Evolutionary conservation across 2,797 vertebrate genomes (phyloP).

Genomic region (Dendrocincla tyrannina): DNA sequence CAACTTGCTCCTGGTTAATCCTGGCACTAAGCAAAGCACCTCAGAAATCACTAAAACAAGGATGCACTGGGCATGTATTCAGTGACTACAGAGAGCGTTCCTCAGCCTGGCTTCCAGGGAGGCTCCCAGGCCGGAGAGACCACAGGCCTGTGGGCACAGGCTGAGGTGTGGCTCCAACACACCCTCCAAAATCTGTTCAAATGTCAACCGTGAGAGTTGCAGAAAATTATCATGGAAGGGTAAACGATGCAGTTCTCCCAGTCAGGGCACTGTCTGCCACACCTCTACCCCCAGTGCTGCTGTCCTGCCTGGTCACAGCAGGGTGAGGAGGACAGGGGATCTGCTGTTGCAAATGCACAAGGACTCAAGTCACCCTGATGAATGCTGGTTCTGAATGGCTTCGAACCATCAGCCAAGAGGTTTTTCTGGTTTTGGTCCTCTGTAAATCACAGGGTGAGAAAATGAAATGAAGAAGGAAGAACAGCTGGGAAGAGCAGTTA

Average conservation of each 20-base stretch:
- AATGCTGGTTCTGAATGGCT: neutral
- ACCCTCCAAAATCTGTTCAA: neutral
- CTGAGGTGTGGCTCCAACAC: neutral
- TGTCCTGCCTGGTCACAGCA: accelerated
- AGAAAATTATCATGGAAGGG: accelerated
- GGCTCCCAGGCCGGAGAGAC: neutral
- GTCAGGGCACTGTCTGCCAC: neutral
- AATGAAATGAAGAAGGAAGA: neutral
- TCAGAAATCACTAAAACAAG: neutral
- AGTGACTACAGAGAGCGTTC: neutral
- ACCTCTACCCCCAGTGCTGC: neutral
- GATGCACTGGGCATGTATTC: no score
- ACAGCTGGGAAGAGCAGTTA: neutral
- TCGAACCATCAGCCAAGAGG: neutral
- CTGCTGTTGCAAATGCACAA: neutral
- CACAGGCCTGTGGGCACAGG: neutral
- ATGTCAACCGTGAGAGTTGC: neutral
- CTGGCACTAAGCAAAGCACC: neutral
- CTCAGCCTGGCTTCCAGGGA: neutral
- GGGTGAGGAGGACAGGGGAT: neutral
- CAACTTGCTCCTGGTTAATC: neutral
- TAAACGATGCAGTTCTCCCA: neutral
- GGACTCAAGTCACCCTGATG: accelerated
- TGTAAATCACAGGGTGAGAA: neutral
- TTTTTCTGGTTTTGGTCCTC: neutral